Evolutionary conservation across 2,888 invertebrate species (phyloP).

Genomic region (Hypsopygia costalis): DNA sequence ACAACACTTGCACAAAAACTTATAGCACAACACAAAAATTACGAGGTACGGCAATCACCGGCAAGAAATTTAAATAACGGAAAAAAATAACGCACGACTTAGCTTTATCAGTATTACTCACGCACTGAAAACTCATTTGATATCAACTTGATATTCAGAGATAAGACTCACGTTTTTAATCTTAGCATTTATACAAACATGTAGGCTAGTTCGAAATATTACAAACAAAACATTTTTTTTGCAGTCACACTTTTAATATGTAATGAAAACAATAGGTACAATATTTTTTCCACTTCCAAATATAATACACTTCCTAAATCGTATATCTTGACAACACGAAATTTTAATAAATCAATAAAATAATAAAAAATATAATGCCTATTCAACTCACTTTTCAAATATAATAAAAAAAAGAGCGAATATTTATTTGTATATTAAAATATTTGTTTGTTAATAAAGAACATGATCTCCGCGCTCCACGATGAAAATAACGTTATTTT

Average conservation of each 20-base stretch:
- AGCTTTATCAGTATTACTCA: constrained; percentile 13
- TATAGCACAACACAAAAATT: background rate
- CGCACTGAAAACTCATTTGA: constrained; percentile 14
- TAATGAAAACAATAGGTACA: too few species aligned
- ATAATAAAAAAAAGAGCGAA: too few species aligned
- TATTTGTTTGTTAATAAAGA: too few species aligned
- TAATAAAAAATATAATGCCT: too few species aligned
- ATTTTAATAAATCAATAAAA: too few species aligned
- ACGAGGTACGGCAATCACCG: constrained; percentile 1
- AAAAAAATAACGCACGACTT: constrained; percentile 9
- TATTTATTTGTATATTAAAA: background rate
- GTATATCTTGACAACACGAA: too few species aligned
- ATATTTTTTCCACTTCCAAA: too few species aligned
- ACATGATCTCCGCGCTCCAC: too few species aligned
- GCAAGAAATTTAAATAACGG: constrained; percentile 7
- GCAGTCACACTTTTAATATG: too few species aligned
- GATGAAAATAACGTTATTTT: too few species aligned
- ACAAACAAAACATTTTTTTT: background rate
- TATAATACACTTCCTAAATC: too few species aligned
- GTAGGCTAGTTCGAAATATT: background rate
- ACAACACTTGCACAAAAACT: background rate
- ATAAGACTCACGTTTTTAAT: constrained; percentile 1
- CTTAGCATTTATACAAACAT: constrained; percentile 1
- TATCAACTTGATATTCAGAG: constrained; percentile 12
- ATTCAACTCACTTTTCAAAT: too few species aligned